Conservation (phyloP, 1,140 invertebrate species). For the Drosophila ficusphila region DNA sequence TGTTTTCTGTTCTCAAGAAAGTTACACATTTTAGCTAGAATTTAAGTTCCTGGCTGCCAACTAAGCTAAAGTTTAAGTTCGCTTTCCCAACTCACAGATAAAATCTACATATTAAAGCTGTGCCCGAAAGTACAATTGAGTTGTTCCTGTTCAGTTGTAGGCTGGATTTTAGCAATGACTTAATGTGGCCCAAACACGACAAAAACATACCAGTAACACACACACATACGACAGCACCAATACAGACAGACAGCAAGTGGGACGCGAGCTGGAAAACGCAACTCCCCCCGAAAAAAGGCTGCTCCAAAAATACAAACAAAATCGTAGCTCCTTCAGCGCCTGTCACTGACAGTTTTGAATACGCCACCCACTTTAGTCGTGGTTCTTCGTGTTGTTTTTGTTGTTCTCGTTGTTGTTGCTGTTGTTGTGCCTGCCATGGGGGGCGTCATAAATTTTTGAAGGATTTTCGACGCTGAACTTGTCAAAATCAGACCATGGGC, state of each 20-base stretch:
- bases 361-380: conserved; percentile 7
- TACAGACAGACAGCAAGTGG: conserved; percentile 31
- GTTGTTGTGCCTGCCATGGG: conserved; percentile 7
- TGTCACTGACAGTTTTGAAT: conserved; percentile 66
- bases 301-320: conserved; percentile 24
- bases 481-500: conserved; percentile 77
- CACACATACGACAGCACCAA: conserved; percentile 22
- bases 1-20: too few species aligned
- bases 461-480: conserved; percentile 83
- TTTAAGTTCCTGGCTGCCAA: neutral
- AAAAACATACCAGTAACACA: conserved; percentile 48
- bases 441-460: conserved; percentile 79
- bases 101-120: conserved; percentile 54
- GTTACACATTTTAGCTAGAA: neutral
- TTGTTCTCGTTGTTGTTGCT: too few species aligned
- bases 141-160: conserved; percentile 37
- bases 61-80: neutral
- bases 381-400: too few species aligned
- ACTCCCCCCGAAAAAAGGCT: conserved; percentile 8
- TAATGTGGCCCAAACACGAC: conserved; percentile 76
- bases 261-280: conserved; percentile 45
- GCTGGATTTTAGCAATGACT: conserved; percentile 59
- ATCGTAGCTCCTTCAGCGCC: conserved; percentile 56
- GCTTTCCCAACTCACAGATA: conserved; percentile 2
- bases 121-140: conserved; percentile 39